These are phyloP conservation scores for Muschampia plurimacula DNA, from an alignment of 2,888 invertebrate species.

Conservation along the genomic window DNA sequence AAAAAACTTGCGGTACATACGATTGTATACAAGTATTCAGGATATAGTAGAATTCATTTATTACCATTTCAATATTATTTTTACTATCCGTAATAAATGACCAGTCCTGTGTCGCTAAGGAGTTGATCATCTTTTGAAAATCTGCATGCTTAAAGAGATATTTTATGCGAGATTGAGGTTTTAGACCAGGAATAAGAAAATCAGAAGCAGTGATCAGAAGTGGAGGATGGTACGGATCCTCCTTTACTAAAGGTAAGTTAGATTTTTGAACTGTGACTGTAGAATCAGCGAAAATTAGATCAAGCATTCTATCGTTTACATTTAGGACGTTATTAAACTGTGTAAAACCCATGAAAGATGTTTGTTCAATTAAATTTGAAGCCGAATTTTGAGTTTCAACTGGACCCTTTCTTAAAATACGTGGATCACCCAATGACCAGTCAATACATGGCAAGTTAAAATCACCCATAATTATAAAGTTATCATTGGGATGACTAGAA, in stretches of 20 bases:
- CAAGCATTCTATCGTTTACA: neutral
- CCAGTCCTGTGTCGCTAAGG: neutral
- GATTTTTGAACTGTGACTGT: neutral
- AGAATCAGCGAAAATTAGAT: constrained; percentile 1
- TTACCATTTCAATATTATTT: neutral
- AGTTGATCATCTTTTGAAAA: neutral
- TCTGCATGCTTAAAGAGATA: neutral
- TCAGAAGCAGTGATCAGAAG: constrained; percentile 2
- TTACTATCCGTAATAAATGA: neutral
- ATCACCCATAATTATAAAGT: neutral
- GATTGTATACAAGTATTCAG: neutral
- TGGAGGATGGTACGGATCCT: neutral
- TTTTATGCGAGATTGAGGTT: neutral
- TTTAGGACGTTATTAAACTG: neutral
- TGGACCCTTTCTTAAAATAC: neutral
- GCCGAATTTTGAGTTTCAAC: neutral
- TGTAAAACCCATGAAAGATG: neutral
- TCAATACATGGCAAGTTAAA: neutral
- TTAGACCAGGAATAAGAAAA: neutral
- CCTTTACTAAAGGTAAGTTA: neutral
- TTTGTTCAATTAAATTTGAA: neutral
- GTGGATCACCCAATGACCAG: neutral
- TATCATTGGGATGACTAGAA: neutral
- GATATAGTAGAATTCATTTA: neutral
- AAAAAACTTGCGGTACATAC: neutral